Evolutionary conservation across 2,797 vertebrate species (phyloP).

Genomic region (Pagetopsis macropterus): DNA sequence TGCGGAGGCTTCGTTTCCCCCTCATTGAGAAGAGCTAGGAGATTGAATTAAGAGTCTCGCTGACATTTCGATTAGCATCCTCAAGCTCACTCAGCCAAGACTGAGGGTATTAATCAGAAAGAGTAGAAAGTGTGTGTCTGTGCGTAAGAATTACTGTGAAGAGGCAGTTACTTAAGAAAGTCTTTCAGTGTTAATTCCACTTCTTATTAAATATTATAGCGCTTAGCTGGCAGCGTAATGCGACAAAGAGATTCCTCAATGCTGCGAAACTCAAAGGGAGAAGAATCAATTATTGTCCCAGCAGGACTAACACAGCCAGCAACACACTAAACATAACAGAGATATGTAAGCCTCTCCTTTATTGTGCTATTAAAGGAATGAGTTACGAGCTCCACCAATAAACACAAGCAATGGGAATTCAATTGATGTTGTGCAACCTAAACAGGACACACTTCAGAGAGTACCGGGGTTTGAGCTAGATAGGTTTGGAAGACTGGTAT

Average conservation of each 20-base stretch:
- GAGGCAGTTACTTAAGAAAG: constrained; percentile 40
- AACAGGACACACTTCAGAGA: constrained; percentile 2
- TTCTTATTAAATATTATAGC: constrained; percentile 62
- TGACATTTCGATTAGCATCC: constrained; percentile 81
- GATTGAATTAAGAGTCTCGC: constrained; percentile 82
- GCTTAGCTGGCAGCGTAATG: constrained; percentile 52
- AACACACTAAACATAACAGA: constrained; percentile 35
- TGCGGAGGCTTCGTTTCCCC: constrained; percentile 71
- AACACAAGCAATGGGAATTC: constrained; percentile 12
- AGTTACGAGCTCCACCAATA: constrained; percentile 18
- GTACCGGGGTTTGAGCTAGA: neutral
- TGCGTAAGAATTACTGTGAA: constrained; percentile 42
- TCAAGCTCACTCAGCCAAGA: constrained; percentile 66
- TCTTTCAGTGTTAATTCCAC: constrained; percentile 56
- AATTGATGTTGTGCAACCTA: constrained; percentile 20
- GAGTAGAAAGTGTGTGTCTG: constrained; percentile 30
- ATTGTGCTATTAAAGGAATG: constrained; percentile 24
- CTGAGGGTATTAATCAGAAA: constrained; percentile 74
- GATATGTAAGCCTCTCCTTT: constrained; percentile 9
- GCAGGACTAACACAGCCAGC: constrained; percentile 18
- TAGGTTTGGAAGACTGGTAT: constrained; percentile 1
- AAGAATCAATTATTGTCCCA: constrained; percentile 46
- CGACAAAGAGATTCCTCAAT: constrained; percentile 42
- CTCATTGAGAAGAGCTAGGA: constrained; percentile 75
- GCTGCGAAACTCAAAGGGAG: constrained; percentile 34